A percentile compares a stretch with the other conserved stretches of the same genome.
Evolutionary conservation across 2,797 vertebrate genomes (phyloP).

Genomic region (Oryzias dopingdopingensis): DNA sequence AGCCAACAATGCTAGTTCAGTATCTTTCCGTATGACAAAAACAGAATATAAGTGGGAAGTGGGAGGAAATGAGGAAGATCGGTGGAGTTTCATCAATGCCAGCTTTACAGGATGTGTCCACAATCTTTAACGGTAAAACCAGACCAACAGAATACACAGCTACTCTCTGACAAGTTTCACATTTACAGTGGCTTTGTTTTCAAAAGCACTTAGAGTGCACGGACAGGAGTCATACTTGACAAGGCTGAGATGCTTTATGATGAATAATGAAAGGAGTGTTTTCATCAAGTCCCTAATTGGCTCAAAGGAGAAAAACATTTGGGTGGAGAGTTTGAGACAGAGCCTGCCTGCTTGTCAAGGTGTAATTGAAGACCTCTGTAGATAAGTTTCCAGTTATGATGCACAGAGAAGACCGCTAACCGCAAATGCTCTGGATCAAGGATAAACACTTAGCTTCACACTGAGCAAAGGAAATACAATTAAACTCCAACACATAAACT

Average conservation of each 20-base stretch:
- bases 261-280: constrained; percentile 58
- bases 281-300: constrained; percentile 62
- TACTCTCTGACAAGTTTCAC: constrained; percentile 56
- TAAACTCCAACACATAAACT: constrained; percentile 62
- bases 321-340: constrained; percentile 23
- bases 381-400: constrained; percentile 49
- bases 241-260: constrained; percentile 47
- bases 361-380: constrained; percentile 54
- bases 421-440: constrained; percentile 37
- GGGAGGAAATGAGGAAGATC: constrained; percentile 70
- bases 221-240: constrained; percentile 42
- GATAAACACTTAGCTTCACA: constrained; percentile 69
- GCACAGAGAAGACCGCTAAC: constrained; percentile 45
- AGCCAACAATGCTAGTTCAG: constrained; percentile 78
- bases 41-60: constrained; percentile 49
- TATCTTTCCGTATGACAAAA: constrained; percentile 48
- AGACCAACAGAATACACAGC: constrained; percentile 30
- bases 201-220: constrained; percentile 57
- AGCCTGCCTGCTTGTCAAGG: constrained; percentile 46
- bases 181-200: constrained; percentile 48
- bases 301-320: constrained; percentile 46
- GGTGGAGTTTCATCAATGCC: constrained; percentile 79
- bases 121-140: constrained; percentile 52
- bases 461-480: constrained; percentile 65
- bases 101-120: constrained; percentile 56